phyloP scores from a whole-genome alignment of 1,140 invertebrate genomes.

The Drosophila ananassae region DNA sequence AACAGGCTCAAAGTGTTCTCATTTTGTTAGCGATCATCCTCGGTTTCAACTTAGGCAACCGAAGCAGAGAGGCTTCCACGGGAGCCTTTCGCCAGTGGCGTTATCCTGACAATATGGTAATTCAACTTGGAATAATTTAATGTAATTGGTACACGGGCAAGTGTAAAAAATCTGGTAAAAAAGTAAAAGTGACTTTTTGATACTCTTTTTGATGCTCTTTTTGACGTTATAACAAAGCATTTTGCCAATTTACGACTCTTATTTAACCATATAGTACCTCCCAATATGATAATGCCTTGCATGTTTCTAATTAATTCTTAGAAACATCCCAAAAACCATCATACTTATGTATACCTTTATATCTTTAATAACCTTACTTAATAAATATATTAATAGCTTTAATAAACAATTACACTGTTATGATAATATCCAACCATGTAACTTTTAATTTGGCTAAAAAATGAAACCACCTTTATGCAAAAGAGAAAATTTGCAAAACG shows the following conservation, averaged over 20 bases:
- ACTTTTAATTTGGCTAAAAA: not conserved
- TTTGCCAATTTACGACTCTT: too few species aligned
- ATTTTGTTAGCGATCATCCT: constrained; percentile 31
- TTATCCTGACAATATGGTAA: constrained; percentile 74
- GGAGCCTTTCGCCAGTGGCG: constrained; percentile 17
- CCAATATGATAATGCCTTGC: too few species aligned
- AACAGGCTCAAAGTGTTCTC: constrained; percentile 22
- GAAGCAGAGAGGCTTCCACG: constrained; percentile 10
- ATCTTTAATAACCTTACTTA: not conserved
- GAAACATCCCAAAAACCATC: too few species aligned
- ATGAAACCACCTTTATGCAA: not conserved
- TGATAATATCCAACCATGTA: not conserved
- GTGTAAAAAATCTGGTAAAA: constrained; percentile 5
- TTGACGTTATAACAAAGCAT: too few species aligned
- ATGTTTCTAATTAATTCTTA: too few species aligned
- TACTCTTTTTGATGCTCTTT: constrained; percentile 8
- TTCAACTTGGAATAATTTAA: constrained; percentile 67
- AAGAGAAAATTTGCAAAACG: constrained; percentile 30
- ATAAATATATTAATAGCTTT: not conserved
- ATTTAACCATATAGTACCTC: too few species aligned
- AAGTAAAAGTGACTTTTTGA: constrained; percentile 16
- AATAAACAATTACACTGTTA: not conserved
- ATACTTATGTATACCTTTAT: too few species aligned
- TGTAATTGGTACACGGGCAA: constrained; percentile 64
- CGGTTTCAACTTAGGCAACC: constrained; percentile 11